A percentile compares a stretch with the other conserved stretches of the same genome.
Evolutionary conservation across 2,113 vertebrate genomes (phyloP).

Genomic region (Misgurnus mizolepis): DNA sequence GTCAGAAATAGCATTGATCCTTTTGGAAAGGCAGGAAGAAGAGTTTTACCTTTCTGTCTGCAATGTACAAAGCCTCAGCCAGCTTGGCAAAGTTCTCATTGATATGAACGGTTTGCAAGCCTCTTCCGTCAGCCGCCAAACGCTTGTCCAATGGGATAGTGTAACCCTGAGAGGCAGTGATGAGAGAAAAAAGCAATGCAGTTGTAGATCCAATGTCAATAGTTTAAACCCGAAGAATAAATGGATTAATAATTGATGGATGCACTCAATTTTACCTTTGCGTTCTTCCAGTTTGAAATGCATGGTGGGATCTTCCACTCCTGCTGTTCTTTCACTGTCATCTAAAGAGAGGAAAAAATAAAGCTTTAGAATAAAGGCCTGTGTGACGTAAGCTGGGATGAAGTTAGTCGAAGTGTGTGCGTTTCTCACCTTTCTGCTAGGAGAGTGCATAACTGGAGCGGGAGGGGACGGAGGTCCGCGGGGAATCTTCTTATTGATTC

Average conservation of each 20-base stretch:
- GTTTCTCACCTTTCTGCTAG: constrained; percentile 90
- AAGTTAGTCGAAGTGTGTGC: neutral
- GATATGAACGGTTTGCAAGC: constrained; percentile 95
- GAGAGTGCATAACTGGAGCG: constrained; percentile 98
- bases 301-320: constrained; percentile 99
- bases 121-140: constrained; percentile 93
- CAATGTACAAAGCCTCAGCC: constrained; percentile 95
- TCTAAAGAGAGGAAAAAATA: constrained; percentile 69
- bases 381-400: no score
- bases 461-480: constrained; percentile 95
- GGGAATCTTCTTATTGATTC: constrained; percentile 99
- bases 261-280: constrained; percentile 81
- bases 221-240: neutral
- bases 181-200: constrained; percentile 10
- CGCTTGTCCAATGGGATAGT: constrained; percentile 98
- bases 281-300: constrained; percentile 99
- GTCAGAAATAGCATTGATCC: neutral
- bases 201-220: neutral
- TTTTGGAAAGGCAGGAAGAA: neutral
- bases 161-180: constrained; percentile 81
- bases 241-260: neutral
- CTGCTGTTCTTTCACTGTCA: constrained; percentile 98
- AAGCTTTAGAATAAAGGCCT: neutral
- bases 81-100: constrained; percentile 99
- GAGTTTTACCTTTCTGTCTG: constrained; percentile 89